Percentiles rank a stretch among this genome's conserved stretches.
These are phyloP conservation scores for Tipula confusa DNA, from an alignment of 2,888 invertebrate genomes.

Conservation along the genomic window DNA sequence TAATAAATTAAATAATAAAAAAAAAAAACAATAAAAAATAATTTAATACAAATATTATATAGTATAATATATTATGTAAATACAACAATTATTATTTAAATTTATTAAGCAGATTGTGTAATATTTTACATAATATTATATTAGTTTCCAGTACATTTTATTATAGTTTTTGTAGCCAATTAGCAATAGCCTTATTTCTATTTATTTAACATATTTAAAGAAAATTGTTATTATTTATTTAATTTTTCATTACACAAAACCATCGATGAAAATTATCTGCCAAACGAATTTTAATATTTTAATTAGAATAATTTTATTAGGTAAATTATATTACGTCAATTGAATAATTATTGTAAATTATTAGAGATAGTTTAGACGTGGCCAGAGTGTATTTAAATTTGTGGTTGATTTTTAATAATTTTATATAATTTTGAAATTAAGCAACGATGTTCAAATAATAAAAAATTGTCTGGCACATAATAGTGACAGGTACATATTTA, in stretches of 20 bases:
- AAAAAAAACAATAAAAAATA: background rate
- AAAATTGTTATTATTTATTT: background rate
- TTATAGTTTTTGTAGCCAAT: background rate
- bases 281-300: background rate
- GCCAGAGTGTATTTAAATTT: background rate
- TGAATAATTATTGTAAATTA: background rate
- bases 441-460: too few relatives aligned
- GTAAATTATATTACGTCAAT: background rate
- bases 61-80: background rate
- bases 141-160: background rate
- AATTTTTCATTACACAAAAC: background rate
- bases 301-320: background rate
- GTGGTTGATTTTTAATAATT: background rate
- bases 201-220: background rate
- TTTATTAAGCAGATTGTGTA: background rate
- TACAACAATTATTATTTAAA: background rate
- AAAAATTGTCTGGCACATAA: too few relatives aligned
- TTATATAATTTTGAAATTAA: too few relatives aligned
- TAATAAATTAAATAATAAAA: background rate
- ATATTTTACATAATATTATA: background rate
- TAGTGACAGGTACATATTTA: too few relatives aligned
- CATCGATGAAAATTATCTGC: background rate
- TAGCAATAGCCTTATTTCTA: background rate
- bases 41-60: background rate
- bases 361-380: background rate